Conservation (phyloP, 2,888 invertebrate genomes). For the Agrotis clavis region DNA sequence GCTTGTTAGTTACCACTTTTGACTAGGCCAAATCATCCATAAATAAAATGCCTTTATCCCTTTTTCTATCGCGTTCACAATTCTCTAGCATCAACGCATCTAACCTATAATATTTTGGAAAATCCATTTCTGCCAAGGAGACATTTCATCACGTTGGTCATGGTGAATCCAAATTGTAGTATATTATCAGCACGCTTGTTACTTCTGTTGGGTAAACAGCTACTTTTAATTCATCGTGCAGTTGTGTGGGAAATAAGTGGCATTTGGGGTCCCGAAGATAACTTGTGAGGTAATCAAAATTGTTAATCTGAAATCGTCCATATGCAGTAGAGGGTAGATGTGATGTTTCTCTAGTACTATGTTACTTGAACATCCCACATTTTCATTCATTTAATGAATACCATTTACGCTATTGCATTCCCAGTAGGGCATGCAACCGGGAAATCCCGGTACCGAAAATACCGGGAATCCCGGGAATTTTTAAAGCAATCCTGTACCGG, state of each 20-base stretch:
- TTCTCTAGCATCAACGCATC: not conserved
- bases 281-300: not conserved
- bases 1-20: too few relatives aligned
- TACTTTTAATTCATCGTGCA: slow-evolving; percentile 10
- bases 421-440: too few relatives aligned
- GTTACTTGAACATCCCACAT: too few relatives aligned
- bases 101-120: slow-evolving; percentile 21
- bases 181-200: slow-evolving; percentile 48
- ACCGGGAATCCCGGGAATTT: too few relatives aligned
- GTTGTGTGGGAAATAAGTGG: slow-evolving; percentile 12
- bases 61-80: not conserved
- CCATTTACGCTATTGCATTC: too few relatives aligned
- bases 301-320: not conserved
- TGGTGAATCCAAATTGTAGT: slow-evolving; percentile 35
- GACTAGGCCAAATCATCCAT: too few relatives aligned
- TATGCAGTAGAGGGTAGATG: not conserved
- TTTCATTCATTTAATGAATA: too few relatives aligned
- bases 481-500: too few relatives aligned
- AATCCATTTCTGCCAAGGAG: not conserved
- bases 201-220: slow-evolving; percentile 28
- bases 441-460: too few relatives aligned
- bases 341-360: too few relatives aligned
- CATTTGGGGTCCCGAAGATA: not conserved
- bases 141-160: slow-evolving; percentile 31
- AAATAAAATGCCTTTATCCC: too few relatives aligned